Conservation (phyloP, 2,797 vertebrate species). For the Anguilla pacifica region DNA sequence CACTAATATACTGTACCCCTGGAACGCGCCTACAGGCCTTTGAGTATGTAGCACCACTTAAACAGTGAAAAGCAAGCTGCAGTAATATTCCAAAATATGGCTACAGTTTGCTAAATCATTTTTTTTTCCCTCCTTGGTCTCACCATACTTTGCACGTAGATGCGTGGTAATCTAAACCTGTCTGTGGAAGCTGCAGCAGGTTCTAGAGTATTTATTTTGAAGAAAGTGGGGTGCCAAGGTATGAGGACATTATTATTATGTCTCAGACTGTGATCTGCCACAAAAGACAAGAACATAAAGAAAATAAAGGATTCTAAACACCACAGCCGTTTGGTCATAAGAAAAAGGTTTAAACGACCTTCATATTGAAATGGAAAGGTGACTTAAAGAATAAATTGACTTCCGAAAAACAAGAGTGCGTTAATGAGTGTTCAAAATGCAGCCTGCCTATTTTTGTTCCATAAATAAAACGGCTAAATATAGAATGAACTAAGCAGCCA, state of each 20-base stretch:
- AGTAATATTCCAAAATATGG: background rate
- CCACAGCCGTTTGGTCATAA: background rate
- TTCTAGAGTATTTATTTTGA: background rate
- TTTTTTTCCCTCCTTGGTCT: background rate
- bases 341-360: background rate
- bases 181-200: background rate
- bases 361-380: background rate
- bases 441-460: background rate
- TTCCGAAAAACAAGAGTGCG: background rate
- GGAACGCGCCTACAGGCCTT: background rate
- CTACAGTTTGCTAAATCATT: background rate
- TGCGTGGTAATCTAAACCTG: too few species aligned
- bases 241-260: background rate
- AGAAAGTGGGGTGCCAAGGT: background rate
- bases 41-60: background rate
- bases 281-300: background rate
- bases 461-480: background rate
- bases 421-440: background rate
- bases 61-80: background rate
- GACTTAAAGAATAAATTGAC: background rate
- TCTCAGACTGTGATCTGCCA: background rate
- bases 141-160: background rate
- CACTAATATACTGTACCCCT: background rate
- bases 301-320: background rate
- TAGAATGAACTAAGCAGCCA: background rate